Percentiles rank a stretch among this genome's conserved stretches.
Conservation (phyloP, 2,888 invertebrate genomes). For the Platycheirus rosarum region DNA sequence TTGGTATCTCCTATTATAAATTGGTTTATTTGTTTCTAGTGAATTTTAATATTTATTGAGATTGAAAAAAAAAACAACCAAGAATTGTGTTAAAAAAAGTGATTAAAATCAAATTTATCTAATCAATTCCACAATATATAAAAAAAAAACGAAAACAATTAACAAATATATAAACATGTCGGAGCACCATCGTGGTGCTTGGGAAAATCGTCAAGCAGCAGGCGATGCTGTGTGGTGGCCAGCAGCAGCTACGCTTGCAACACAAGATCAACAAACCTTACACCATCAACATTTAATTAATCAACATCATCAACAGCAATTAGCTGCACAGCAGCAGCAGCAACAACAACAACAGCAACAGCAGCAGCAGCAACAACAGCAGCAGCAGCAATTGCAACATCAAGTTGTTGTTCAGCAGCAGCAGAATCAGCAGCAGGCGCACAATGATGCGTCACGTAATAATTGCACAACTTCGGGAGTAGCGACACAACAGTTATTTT, state of each 20-base stretch:
- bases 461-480: conserved; percentile 85
- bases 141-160: conserved; percentile 15
- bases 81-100: too few species aligned
- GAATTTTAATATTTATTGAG: too few species aligned
- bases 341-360: conserved; percentile 79
- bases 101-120: not conserved
- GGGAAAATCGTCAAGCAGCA: conserved; percentile 84
- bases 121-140: conserved; percentile 4
- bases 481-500: conserved; percentile 89
- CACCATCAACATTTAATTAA: conserved; percentile 84
- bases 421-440: conserved; percentile 83
- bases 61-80: too few species aligned
- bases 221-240: conserved; percentile 86
- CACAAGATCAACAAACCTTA: conserved; percentile 83
- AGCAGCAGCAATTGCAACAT: conserved; percentile 83
- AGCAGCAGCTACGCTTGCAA: conserved; percentile 82
- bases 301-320: conserved; percentile 84
- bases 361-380: conserved; percentile 81
- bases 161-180: conserved; percentile 83
- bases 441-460: conserved; percentile 84
- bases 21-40: not conserved
- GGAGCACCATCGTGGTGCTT: conserved; percentile 86
- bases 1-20: too few species aligned
- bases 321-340: conserved; percentile 82
- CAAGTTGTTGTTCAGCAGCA: conserved; percentile 83